These are phyloP conservation scores for Frieseomelitta varia DNA, from an alignment of 1,140 invertebrate species.

Conservation along the genomic window DNA sequence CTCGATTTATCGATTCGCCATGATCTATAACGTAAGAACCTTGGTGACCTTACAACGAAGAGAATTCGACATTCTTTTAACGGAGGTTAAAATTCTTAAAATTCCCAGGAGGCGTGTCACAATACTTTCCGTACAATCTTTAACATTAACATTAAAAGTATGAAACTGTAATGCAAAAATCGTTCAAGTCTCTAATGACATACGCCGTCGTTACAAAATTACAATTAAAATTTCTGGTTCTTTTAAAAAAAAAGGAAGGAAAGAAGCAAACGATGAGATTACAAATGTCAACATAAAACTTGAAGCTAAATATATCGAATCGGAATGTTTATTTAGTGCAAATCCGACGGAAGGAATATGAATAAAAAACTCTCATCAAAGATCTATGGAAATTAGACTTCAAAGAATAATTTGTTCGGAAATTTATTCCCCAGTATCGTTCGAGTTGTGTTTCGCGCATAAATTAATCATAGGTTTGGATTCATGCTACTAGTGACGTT, in stretches of 20 bases:
- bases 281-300: background rate
- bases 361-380: background rate
- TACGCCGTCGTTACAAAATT: no score
- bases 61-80: background rate
- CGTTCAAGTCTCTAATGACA: no score
- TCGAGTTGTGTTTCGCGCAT: background rate
- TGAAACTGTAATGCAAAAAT: no score
- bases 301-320: no score
- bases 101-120: background rate
- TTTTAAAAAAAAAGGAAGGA: background rate
- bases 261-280: no score
- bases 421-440: background rate
- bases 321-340: background rate
- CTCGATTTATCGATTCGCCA: slow-evolving; percentile 18
- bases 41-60: background rate
- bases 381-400: background rate
- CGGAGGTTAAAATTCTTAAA: background rate
- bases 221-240: no score
- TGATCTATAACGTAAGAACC: background rate
- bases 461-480: background rate
- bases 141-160: no score
- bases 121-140: background rate
- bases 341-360: background rate
- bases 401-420: background rate
- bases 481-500: background rate